Percentiles rank a stretch among this genome's conserved stretches.
Conservation (phyloP, 2,113 vertebrate genomes). For the western clawed frog (Xenopus tropicalis) region DNA sequence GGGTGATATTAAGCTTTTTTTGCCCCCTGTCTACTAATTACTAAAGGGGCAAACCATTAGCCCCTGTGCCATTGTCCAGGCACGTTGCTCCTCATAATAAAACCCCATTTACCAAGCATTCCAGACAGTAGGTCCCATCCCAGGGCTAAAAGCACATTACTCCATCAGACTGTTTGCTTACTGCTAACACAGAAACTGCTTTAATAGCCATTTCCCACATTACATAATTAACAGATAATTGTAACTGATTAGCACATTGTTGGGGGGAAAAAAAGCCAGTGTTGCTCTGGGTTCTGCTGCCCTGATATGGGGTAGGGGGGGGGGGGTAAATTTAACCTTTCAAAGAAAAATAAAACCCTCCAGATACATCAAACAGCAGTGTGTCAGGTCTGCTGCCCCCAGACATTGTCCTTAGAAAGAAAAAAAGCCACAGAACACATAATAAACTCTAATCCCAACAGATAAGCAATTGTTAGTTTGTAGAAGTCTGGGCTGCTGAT, state of each 20-base stretch:
- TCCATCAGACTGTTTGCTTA: too few relatives aligned
- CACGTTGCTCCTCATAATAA: too few relatives aligned
- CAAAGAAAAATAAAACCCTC: too few relatives aligned
- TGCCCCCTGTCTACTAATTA: too few relatives aligned
- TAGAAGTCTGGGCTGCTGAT: slow-evolving; percentile 16
- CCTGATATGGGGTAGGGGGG: neutral
- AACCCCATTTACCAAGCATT: too few relatives aligned
- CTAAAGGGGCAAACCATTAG: too few relatives aligned
- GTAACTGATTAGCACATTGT: slow-evolving; percentile 21
- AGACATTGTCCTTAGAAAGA: slow-evolving; percentile 9
- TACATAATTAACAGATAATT: slow-evolving; percentile 24
- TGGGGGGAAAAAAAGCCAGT: neutral
- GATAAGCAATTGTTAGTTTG: slow-evolving; percentile 25
- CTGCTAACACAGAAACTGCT: too few relatives aligned
- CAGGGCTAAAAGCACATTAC: too few relatives aligned
- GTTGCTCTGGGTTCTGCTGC: neutral
- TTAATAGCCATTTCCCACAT: slow-evolving; percentile 5
- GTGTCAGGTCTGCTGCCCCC: neutral
- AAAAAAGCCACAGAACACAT: slow-evolving; percentile 7
- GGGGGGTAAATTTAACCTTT: too few relatives aligned
- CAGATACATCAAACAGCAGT: slow-evolving; percentile 5
- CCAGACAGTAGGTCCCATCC: too few relatives aligned
- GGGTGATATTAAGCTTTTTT: too few relatives aligned
- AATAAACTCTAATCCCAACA: slow-evolving; percentile 25
- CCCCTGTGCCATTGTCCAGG: too few relatives aligned